Conservation (phyloP, 2,888 invertebrate species). For the Clistopyga incitator region DNA sequence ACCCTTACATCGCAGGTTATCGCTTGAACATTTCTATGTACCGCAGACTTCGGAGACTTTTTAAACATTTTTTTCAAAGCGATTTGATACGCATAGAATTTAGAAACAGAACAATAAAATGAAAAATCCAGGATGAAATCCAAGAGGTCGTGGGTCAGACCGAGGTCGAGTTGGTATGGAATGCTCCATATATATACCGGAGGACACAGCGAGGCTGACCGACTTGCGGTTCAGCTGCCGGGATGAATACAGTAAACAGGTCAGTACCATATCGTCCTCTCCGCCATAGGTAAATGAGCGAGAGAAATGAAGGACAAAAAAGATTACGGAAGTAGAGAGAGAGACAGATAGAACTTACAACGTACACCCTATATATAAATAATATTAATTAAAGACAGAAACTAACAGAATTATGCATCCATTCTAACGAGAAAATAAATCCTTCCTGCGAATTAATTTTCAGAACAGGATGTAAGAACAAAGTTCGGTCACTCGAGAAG, state of each 20-base stretch:
- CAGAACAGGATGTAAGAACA: not conserved
- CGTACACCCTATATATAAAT: not conserved
- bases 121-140: too few relatives aligned
- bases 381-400: slow-evolving; percentile 37
- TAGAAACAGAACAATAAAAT: too few relatives aligned
- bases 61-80: too few relatives aligned
- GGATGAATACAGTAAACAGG: not conserved
- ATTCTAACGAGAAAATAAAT: not conserved
- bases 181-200: too few relatives aligned
- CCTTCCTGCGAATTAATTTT: slow-evolving; percentile 29
- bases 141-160: too few relatives aligned
- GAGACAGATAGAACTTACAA: not conserved
- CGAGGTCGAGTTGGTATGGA: too few relatives aligned
- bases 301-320: not conserved
- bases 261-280: not conserved
- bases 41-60: too few relatives aligned
- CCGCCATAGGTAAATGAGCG: not conserved
- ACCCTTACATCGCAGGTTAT: too few relatives aligned
- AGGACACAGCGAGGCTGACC: not conserved
- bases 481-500: slow-evolving; percentile 27
- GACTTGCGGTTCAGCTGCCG: not conserved
- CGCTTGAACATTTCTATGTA: too few relatives aligned
- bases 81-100: too few relatives aligned
- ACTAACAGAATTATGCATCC: slow-evolving; percentile 21
- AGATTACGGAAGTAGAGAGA: not conserved